Conservation (phyloP, 1,140 invertebrate genomes). For the Helicorthomorpha holstii region DNA sequence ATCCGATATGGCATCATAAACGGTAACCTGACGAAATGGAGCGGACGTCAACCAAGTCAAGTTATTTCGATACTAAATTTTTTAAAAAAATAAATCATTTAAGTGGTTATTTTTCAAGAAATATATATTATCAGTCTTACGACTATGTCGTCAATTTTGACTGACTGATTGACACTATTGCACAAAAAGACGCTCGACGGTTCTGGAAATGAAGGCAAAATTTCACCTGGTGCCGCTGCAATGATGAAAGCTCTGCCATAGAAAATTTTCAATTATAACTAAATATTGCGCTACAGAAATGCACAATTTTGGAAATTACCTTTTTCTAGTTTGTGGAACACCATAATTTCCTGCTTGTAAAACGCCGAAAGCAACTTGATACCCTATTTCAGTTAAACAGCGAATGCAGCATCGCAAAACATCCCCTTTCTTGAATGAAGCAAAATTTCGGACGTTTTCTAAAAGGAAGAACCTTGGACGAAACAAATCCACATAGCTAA, state of each 20-base stretch:
- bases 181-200: constrained; percentile 60
- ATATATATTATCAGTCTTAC: constrained; percentile 17
- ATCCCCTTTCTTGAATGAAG: constrained; percentile 56
- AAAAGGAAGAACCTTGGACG: constrained; percentile 66
- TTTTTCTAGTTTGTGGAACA: constrained; percentile 58
- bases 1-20: constrained; percentile 66
- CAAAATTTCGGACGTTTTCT: constrained; percentile 78
- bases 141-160: constrained; percentile 53
- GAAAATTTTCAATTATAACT: background rate
- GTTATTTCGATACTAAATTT: constrained; percentile 26
- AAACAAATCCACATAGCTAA: constrained; percentile 75
- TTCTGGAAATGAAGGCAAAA: constrained; percentile 61
- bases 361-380: constrained; percentile 72
- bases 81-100: background rate
- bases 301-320: constrained; percentile 28
- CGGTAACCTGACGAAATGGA: constrained; percentile 52
- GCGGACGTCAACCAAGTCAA: constrained; percentile 40
- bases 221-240: constrained; percentile 62
- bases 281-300: background rate
- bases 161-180: constrained; percentile 47
- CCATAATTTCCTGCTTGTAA: constrained; percentile 76
- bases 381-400: constrained; percentile 64
- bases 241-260: constrained; percentile 49
- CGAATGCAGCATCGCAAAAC: constrained; percentile 62
- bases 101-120: background rate